Evolutionary conservation across 2,888 invertebrate genomes (phyloP), one percentile per base, ranked within the genome.

Genomic region (Pecten maximus): DNA sequence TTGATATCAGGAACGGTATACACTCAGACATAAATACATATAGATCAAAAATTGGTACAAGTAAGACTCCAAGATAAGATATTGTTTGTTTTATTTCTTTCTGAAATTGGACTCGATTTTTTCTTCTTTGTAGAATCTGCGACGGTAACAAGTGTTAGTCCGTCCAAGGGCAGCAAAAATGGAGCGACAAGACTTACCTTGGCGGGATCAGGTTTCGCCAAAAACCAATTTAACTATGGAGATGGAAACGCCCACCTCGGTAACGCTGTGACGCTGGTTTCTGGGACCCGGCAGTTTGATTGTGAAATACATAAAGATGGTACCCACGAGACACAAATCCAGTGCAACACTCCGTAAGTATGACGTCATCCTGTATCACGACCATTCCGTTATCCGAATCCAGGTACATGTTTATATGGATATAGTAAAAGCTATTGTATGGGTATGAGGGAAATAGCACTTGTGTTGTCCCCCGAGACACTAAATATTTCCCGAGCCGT

Each of bases 241-340:
- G 28, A 1, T 8, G 74, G 28, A 28, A 54, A 54, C 19, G 1
- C 54, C n/a, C 16, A 54, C 23, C 54, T 74, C 35, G 74, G 74
- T 10, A 95, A 95, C 90, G 91, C 88, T 87, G 95, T 96, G 16
- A 89, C 93, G 87, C 92, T 96, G 40, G 92, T 94, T n/a, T 93
- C 95, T 0, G 91, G 86, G 6, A 93, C 94, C 39, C 91, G 91
- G 12, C 92, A 91, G 19, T 93, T 91, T 88, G 91, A 91, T 28
- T 96, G 96, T 91, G 92, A 92, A 2, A 94, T 95, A 10, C 95
- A 95, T 90, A 93, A 91, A 86, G 96, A 96, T 91, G 95, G 95
- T 19, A 93, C 93, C 89, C 93, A 93, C 10, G 94, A 94, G 89
- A 91, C 88, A 16, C 95, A 94, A 91, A 93, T 96, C 91, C 93